Evolutionary conservation across 1,140 invertebrate species (phyloP).

Genomic region (Pogonus chalceus): DNA sequence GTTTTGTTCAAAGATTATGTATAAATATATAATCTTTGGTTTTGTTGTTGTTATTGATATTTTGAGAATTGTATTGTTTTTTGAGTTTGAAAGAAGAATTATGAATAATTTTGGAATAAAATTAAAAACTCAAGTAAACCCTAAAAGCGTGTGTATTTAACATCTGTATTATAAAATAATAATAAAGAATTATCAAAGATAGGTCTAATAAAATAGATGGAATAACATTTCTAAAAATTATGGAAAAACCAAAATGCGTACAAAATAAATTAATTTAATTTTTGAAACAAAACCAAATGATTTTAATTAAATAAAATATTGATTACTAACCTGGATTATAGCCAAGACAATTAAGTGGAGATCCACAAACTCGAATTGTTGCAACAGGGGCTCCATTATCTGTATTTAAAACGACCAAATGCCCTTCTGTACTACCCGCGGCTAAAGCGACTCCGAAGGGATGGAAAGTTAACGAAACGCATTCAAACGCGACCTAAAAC

Average conservation of each 20-base stretch:
- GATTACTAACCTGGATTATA: slow-evolving; percentile 81
- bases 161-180: too few species aligned
- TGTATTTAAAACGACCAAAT: slow-evolving; percentile 73
- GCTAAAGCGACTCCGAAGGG: slow-evolving; percentile 76
- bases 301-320: slow-evolving; percentile 7
- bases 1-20: too few species aligned
- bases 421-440: slow-evolving; percentile 79
- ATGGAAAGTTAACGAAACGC: slow-evolving; percentile 75
- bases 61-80: too few species aligned
- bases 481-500: slow-evolving; percentile 62
- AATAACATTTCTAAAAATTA: background rate
- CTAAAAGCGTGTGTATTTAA: too few species aligned
- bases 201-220: too few species aligned
- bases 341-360: slow-evolving; percentile 68
- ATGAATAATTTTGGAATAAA: too few species aligned
- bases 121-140: too few species aligned
- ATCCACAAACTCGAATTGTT: slow-evolving; percentile 76
- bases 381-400: slow-evolving; percentile 71
- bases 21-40: too few species aligned
- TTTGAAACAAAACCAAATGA: slow-evolving; percentile 1
- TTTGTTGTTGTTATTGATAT: too few species aligned
- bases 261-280: slow-evolving; percentile 8
- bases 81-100: too few species aligned
- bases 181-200: too few species aligned
- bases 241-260: background rate